These are phyloP conservation scores for Cyclopterus lumpus DNA, from an alignment of 2,797 vertebrate species.

Conservation along the genomic window DNA sequence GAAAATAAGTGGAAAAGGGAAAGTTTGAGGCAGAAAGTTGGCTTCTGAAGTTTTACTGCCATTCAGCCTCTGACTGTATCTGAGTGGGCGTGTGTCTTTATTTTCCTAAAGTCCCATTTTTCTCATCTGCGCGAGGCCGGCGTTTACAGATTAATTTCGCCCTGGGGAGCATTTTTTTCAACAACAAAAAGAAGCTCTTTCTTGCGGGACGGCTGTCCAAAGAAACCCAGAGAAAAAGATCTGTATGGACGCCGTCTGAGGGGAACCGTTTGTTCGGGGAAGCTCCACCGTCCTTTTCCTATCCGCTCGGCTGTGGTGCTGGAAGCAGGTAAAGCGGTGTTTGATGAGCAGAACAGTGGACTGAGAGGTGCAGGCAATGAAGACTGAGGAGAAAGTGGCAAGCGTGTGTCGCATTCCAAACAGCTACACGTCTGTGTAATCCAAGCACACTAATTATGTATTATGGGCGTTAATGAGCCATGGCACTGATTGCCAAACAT, in stretches of 20 bases:
- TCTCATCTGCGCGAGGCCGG: neutral
- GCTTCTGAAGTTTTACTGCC: neutral
- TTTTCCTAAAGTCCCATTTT: neutral
- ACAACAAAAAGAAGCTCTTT: neutral
- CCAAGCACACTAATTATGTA: conserved; percentile 70
- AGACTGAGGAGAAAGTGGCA: conserved; percentile 19
- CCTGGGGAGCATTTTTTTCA: neutral
- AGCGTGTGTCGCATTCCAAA: conserved; percentile 53
- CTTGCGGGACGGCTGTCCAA: neutral
- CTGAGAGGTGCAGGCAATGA: conserved; percentile 39
- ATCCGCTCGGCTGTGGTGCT: neutral
- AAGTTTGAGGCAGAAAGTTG: neutral
- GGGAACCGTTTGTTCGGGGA: neutral
- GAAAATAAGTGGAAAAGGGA: neutral
- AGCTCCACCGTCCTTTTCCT: neutral
- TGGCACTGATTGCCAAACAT: conserved; percentile 72
- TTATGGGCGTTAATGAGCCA: conserved; percentile 69
- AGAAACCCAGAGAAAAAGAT: neutral
- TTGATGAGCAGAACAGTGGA: conserved; percentile 18
- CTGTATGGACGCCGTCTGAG: neutral
- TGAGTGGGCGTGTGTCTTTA: neutral
- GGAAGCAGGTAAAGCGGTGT: conserved; percentile 15
- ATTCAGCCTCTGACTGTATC: neutral
- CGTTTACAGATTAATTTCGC: neutral
- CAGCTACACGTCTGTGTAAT: conserved; percentile 39